Base-by-base conservation (phyloP, 2,113 vertebrate genomes). In the Orientallactaga bullata region DNA sequence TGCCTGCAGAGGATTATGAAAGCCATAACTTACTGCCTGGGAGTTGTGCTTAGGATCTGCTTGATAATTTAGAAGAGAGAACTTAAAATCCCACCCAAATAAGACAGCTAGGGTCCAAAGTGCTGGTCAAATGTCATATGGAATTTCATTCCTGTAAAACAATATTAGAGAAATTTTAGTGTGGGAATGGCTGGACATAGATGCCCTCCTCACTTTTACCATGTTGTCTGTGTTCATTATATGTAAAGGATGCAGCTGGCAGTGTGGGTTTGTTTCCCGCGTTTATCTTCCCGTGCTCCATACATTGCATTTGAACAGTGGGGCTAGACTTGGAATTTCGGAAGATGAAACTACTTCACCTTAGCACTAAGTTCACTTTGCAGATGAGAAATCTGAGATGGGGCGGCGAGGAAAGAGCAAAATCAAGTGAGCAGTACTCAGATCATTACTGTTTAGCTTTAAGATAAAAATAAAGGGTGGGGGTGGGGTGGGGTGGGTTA, bases 131-230 rank as follows among this genome's bases (percentile, higher is more conserved):
- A 72, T 16, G 42, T 73, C 81, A 66, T 58, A 61, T 20, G 79
- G 88, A 82, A 73, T 91, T 94, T 90, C 85, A 87, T 91, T 95
- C 91, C 93, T 81, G 90, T 74, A 85, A 81, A 74, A 88, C 95
- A 87, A 87, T 92, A 73, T 79, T 80, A 89, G 68, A 96, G 81
- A 92, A 73, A 17, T 26, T 81, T 94, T 58, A 71, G 23, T 76
- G 60, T 61, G 61, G 85, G 60, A 87, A 76, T 35, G 24, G 42
- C 10, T 24, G 28, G 13, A 61, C 6, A 6, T 24, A 20, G 12
- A 77, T 30, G 76, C 26, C 30, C 12, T n/a, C n/a, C 15, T 61
- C 16, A 4, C 20, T 74, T 78, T 93, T 66, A 8, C 42, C 42
- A 47, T 47, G 42, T 26, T 26, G 42, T 69, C 68, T 90, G 21